Evolutionary conservation across 2,113 vertebrate species (phyloP).

Genomic region (Formicarius rufipectus): DNA sequence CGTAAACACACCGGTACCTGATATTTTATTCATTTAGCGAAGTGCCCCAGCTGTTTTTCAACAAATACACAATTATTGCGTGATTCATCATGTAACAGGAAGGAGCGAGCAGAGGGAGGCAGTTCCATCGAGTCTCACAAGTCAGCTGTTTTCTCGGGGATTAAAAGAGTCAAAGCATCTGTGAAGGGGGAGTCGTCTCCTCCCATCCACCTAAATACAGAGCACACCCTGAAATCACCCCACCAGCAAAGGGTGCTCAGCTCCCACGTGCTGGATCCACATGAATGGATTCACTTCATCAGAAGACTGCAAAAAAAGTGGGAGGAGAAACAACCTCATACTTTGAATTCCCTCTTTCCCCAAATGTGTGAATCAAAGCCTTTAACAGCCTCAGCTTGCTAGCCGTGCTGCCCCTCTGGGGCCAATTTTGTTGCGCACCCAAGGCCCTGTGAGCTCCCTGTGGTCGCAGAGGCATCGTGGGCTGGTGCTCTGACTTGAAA

Average conservation of each 20-base stretch:
- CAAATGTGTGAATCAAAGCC: background rate
- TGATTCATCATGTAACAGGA: background rate
- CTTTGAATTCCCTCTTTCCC: background rate
- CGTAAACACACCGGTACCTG: background rate
- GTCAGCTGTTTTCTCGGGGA: background rate
- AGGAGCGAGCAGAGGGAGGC: background rate
- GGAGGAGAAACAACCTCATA: rapidly evolving
- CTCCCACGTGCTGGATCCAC: rapidly evolving
- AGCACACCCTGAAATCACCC: background rate
- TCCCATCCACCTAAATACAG: background rate
- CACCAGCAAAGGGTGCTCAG: background rate
- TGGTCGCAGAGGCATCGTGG: rapidly evolving
- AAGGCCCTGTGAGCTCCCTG: rapidly evolving
- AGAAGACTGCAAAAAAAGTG: background rate
- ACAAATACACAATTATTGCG: background rate
- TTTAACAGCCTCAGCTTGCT: background rate
- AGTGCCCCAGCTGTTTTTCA: background rate
- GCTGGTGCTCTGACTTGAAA: rapidly evolving
- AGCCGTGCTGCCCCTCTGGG: background rate
- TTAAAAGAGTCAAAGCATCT: background rate
- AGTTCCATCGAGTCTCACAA: background rate
- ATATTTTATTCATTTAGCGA: background rate
- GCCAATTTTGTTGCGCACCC: background rate
- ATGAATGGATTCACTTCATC: background rate
- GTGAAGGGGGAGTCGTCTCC: background rate